These are phyloP conservation scores for Anthonomus grandis DNA, from an alignment of 1,140 invertebrate genomes.

Conservation along the genomic window DNA sequence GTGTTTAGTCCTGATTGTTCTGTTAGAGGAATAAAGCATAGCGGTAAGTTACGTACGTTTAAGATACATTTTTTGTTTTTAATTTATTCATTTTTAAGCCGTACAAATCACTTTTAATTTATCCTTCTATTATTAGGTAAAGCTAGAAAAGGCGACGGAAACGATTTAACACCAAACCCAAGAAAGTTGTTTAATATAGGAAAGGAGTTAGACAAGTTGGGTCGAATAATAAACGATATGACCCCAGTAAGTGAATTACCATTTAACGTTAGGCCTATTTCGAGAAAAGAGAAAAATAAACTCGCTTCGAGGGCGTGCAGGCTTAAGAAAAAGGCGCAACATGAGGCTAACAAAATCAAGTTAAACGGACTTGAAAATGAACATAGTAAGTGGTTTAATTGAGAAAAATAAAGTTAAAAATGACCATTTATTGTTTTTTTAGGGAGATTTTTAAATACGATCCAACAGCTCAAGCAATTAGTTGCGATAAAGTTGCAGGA, in stretches of 20 bases:
- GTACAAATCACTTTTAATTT: too few relatives aligned
- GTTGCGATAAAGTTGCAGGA: constrained; percentile 60
- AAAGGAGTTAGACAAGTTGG: constrained; percentile 87
- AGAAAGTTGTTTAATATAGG: constrained; percentile 87
- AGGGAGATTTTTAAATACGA: constrained; percentile 66
- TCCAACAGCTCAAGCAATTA: constrained; percentile 63
- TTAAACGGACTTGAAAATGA: constrained; percentile 89
- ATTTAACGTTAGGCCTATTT: constrained; percentile 83
- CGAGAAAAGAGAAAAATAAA: constrained; percentile 97
- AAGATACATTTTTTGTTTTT: too few relatives aligned
- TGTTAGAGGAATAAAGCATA: constrained; percentile 86
- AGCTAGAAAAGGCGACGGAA: constrained; percentile 94
- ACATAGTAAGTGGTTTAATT: constrained; percentile 72
- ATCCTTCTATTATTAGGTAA: constrained; percentile 53
- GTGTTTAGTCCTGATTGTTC: constrained; percentile 89
- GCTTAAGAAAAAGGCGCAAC: constrained; percentile 92
- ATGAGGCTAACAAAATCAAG: constrained; percentile 94
- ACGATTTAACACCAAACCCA: constrained; percentile 94
- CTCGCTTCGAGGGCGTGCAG: constrained; percentile 92
- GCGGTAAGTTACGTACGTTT: constrained; percentile 60
- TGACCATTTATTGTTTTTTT: constrained; percentile 38
- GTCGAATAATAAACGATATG: constrained; percentile 91
- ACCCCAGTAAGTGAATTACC: constrained; percentile 91
- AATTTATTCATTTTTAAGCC: too few relatives aligned
- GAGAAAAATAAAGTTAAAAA: constrained; percentile 12